These are phyloP conservation scores for Ophion slaviceki DNA, from an alignment of 2,888 invertebrate genomes.

Conservation along the genomic window DNA sequence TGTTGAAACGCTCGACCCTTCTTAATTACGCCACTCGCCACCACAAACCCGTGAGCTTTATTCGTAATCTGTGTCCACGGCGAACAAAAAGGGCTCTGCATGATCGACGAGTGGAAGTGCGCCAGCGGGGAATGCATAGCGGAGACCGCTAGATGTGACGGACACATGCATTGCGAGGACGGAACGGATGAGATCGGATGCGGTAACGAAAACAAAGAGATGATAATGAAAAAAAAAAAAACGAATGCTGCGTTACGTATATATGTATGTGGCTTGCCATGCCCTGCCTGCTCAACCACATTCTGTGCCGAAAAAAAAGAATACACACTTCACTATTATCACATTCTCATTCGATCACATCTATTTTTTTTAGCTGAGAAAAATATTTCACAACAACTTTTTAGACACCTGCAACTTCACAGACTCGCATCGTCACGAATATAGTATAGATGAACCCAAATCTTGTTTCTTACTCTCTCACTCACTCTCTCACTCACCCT, in stretches of 20 bases:
- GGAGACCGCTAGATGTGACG: conserved; percentile 85
- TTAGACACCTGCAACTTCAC: conserved; percentile 54
- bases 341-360: conserved; percentile 23
- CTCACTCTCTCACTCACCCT: conserved; percentile 31
- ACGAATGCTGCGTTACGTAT: conserved; percentile 47
- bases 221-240: conserved; percentile 21
- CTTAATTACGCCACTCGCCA: background rate
- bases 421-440: conserved; percentile 48
- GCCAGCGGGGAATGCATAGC: conserved; percentile 87
- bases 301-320: conserved; percentile 44
- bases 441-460: conserved; percentile 26
- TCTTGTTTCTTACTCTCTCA: conserved; percentile 31
- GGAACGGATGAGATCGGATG: conserved; percentile 85
- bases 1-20: background rate
- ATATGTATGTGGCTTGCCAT: conserved; percentile 60
- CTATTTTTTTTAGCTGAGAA: background rate
- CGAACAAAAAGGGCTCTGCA: conserved; percentile 73
- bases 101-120: conserved; percentile 83
- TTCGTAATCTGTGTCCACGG: conserved; percentile 69
- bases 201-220: conserved; percentile 75
- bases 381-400: conserved; percentile 8
- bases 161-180: conserved; percentile 83
- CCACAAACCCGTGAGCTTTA: conserved; percentile 72
- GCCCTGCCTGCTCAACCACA: conserved; percentile 64
- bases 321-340: conserved; percentile 40